phyloP scores from a whole-genome alignment of 2,797 vertebrate genomes.

The Morus bassanus region DNA sequence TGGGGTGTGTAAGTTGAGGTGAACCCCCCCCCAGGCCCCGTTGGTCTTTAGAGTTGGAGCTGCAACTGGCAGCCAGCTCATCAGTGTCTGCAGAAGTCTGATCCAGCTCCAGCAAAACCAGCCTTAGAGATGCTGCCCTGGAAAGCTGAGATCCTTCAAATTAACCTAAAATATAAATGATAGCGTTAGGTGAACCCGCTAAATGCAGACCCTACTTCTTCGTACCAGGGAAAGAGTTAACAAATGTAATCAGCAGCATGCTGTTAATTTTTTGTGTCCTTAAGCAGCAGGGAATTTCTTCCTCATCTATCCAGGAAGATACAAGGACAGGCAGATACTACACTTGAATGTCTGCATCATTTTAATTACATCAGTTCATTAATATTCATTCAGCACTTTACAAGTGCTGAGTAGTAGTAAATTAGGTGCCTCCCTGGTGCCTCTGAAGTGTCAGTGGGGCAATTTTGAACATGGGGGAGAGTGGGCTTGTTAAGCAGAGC shows the following conservation, averaged over 20 bases:
- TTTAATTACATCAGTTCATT: constrained; percentile 66
- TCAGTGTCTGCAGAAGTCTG: background rate
- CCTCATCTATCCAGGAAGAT: constrained; percentile 58
- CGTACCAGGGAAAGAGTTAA: constrained; percentile 11
- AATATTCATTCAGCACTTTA: constrained; percentile 51
- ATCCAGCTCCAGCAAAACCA: background rate
- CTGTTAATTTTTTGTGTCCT: constrained; percentile 56
- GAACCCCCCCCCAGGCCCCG: too few species aligned
- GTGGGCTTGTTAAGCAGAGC: background rate
- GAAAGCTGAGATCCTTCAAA: background rate
- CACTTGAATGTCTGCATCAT: constrained; percentile 56
- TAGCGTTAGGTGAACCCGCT: background rate
- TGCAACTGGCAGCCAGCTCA: background rate
- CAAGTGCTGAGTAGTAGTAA: constrained; percentile 45
- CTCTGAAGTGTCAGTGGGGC: background rate
- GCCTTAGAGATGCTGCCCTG: background rate
- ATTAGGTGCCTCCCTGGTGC: constrained; percentile 44
- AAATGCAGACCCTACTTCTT: background rate
- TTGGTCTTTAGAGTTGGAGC: background rate
- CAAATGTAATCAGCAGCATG: constrained; percentile 48
- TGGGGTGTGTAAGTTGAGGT: background rate
- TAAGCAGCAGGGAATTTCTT: constrained; percentile 66
- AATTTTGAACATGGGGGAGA: background rate
- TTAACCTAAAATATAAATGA: background rate
- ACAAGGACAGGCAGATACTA: constrained; percentile 56